A percentile compares a stretch with the other conserved stretches of the same genome.
These are phyloP conservation scores for Diceros bicornis DNA, from an alignment of 2,797 vertebrate genomes.

Conservation along the genomic window DNA sequence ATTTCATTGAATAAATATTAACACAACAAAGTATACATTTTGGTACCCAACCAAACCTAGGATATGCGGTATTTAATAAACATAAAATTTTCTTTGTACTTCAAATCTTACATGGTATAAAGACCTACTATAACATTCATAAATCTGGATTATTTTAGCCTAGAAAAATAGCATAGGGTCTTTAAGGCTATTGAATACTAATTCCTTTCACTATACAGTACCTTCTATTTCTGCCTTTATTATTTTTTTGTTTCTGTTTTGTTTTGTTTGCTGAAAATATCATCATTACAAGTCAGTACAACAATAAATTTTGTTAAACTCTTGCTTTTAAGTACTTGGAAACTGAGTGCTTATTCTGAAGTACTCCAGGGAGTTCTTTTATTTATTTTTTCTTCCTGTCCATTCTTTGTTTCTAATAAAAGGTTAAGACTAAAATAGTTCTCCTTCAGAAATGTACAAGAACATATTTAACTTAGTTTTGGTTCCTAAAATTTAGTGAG, in stretches of 20 bases:
- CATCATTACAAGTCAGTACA: neutral
- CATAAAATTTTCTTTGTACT: neutral
- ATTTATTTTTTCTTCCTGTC: constrained; percentile 28
- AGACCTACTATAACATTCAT: neutral
- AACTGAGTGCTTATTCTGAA: neutral
- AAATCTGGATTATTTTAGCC: constrained; percentile 13
- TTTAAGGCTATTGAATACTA: neutral
- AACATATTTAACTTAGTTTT: neutral
- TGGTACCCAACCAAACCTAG: neutral
- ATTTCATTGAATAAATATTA: constrained; percentile 1
- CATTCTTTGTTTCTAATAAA: constrained; percentile 60
- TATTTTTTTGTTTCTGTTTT: constrained; percentile 33
- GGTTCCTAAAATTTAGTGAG: neutral
- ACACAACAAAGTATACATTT: neutral
- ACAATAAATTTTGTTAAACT: constrained; percentile 33
- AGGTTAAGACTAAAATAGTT: constrained; percentile 39
- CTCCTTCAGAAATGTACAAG: constrained; percentile 36
- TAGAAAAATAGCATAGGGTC: neutral
- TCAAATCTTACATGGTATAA: neutral
- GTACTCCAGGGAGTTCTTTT: neutral
- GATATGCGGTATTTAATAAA: neutral
- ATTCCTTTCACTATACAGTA: neutral
- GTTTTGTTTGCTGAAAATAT: constrained; percentile 17
- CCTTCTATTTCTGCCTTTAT: neutral
- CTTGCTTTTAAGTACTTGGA: constrained; percentile 32